Conservation (phyloP, 1,140 invertebrate species). For the Macrostomum lignano region DNA sequence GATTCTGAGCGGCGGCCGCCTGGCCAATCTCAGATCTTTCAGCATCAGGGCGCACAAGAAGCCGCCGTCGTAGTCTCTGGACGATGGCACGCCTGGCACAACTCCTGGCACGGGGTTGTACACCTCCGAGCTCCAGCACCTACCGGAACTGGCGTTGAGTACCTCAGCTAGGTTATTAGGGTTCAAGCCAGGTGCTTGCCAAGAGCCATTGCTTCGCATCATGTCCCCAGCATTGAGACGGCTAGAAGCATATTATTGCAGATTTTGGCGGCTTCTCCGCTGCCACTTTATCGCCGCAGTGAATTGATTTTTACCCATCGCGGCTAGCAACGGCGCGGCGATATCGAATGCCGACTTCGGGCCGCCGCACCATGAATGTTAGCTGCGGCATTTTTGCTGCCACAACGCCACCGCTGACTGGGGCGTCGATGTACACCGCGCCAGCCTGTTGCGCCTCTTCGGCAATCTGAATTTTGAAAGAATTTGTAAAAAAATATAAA, state of each 20-base stretch:
- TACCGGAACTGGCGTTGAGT: conserved; percentile 66
- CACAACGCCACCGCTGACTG: conserved; percentile 71
- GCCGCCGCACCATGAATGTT: conserved; percentile 99
- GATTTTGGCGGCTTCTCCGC: conserved; percentile 60
- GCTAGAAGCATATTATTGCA: conserved; percentile 63
- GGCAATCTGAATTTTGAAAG: too few relatives aligned
- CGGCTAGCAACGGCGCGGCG: too few relatives aligned
- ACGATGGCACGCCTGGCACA: conserved; percentile 46
- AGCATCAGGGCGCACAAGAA: conserved; percentile 64
- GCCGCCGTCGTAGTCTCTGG: conserved; percentile 60
- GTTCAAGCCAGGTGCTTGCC: conserved; percentile 63
- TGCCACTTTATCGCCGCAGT: too few relatives aligned
- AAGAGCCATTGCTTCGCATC: conserved; percentile 61
- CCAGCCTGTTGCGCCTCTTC: conserved; percentile 36
- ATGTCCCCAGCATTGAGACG: conserved; percentile 51
- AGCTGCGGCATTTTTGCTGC: conserved; percentile 61
- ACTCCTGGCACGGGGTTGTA: conserved; percentile 87
- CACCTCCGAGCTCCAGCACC: conserved; percentile 75
- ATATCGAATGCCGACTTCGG: too few relatives aligned
- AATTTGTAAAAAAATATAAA: too few relatives aligned
- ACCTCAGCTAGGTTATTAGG: conserved; percentile 56
- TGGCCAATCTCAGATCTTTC: conserved; percentile 77
- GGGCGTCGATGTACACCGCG: conserved; percentile 60
- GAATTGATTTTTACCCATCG: too few relatives aligned
- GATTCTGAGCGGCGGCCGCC: conserved; percentile 41